Evolutionary conservation across 2,888 invertebrate genomes (phyloP).

Genomic region (Clusia tigrina): DNA sequence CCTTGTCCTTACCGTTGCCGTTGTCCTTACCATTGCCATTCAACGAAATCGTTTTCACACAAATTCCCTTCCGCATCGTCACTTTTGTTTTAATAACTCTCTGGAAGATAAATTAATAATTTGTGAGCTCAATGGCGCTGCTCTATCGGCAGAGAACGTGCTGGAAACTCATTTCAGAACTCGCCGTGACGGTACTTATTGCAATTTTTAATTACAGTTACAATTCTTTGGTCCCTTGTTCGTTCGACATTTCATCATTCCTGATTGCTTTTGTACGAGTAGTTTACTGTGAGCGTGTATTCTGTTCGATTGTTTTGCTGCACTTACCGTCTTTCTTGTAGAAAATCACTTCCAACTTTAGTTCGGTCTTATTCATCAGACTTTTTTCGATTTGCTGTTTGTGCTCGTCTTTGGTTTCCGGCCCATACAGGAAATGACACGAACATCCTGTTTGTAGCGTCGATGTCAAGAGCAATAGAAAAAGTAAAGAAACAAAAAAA

Average conservation of each 20-base stretch:
- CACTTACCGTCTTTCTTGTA: slow-evolving; percentile 92
- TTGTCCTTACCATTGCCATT: too few species aligned
- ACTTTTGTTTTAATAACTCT: too few species aligned
- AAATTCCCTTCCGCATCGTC: too few species aligned
- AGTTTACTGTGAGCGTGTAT: slow-evolving; percentile 16
- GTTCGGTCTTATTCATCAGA: slow-evolving; percentile 87
- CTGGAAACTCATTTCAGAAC: too few species aligned
- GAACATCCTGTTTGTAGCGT: slow-evolving; percentile 72
- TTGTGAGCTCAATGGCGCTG: too few species aligned
- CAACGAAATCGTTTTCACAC: too few species aligned
- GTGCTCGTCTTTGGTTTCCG: slow-evolving; percentile 88
- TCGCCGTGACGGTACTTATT: too few species aligned
- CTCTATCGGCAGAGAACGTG: too few species aligned
- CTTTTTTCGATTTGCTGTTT: slow-evolving; percentile 89
- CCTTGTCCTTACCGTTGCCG: too few species aligned
- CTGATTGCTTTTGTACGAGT: not conserved
- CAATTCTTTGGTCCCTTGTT: slow-evolving; percentile 11
- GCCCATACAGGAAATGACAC: slow-evolving; percentile 92
- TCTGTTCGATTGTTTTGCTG: slow-evolving; percentile 10
- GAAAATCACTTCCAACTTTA: slow-evolving; percentile 92
- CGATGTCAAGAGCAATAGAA: not conserved
- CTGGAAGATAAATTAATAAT: too few species aligned
- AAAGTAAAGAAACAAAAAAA: not conserved
- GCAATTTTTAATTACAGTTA: too few species aligned
- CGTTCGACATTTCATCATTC: slow-evolving; percentile 23